phyloP scores from a whole-genome alignment of 2,113 vertebrate species.

The Bombycilla garrulus region DNA sequence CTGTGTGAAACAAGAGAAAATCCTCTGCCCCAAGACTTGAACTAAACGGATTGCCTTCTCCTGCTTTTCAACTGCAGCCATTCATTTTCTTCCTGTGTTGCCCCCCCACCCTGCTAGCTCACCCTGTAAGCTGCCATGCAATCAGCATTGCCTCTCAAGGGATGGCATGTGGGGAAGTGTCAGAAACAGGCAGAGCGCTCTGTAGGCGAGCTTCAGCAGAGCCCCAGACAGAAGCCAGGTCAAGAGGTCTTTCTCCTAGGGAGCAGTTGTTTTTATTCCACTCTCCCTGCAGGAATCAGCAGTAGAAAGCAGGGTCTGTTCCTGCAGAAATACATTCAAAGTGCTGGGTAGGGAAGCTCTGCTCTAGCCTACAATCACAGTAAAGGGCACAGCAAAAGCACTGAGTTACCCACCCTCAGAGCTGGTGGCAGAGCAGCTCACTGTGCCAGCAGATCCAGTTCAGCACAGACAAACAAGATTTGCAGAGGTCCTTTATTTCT shows the following conservation, averaged over 20 bases:
- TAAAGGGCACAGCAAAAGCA: not conserved
- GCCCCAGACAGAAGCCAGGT: not conserved
- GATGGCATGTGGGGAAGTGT: not conserved
- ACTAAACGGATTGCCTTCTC: not conserved
- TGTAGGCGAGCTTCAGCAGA: not conserved
- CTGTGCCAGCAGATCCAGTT: not conserved
- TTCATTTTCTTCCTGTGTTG: not conserved
- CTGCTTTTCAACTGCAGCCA: fast-evolving
- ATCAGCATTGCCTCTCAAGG: not conserved
- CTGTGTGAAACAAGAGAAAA: not conserved
- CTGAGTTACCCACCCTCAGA: not conserved
- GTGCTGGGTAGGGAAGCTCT: not conserved
- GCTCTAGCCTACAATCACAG: not conserved
- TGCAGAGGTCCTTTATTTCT: not conserved
- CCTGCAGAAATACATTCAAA: not conserved
- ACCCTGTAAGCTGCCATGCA: not conserved
- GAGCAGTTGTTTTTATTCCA: not conserved
- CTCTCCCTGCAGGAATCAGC: not conserved
- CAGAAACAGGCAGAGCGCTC: not conserved
- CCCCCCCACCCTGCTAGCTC: fast-evolving
- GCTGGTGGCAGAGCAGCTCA: not conserved
- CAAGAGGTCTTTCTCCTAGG: not conserved
- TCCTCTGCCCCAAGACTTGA: not conserved
- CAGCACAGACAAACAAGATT: not conserved
- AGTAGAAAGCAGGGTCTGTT: not conserved